Evolutionary conservation across 1,140 invertebrate species (phyloP).

Genomic region (Bombus terrestris): DNA sequence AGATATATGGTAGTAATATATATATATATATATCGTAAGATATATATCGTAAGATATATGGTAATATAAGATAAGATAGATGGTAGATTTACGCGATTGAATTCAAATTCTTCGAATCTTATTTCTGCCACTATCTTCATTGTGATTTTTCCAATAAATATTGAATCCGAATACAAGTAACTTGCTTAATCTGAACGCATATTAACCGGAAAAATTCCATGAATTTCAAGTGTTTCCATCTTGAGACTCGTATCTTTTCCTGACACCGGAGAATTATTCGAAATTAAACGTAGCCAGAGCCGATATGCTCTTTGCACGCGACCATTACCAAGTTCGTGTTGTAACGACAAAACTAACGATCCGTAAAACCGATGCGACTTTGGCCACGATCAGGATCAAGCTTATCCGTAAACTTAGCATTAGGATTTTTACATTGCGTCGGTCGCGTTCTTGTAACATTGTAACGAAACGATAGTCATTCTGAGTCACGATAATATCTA

Average conservation of each 20-base stretch:
- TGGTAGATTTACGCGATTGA: no score
- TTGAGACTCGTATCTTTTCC: not conserved
- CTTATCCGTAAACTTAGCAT: constrained; percentile 6
- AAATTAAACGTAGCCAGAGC: constrained; percentile 63
- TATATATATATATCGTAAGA: no score
- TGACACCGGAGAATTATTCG: constrained; percentile 51
- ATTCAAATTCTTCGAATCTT: no score
- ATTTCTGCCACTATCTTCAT: not conserved
- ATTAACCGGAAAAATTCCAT: not conserved
- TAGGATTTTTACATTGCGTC: constrained; percentile 35
- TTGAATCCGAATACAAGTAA: not conserved
- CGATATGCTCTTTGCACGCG: constrained; percentile 58
- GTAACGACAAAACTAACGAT: constrained; percentile 68
- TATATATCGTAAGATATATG: no score
- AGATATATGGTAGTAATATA: no score
- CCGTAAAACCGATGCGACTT: constrained; percentile 62
- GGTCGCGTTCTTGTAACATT: not conserved
- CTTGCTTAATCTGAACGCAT: no score
- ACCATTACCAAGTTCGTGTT: constrained; percentile 60
- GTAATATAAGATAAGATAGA: no score
- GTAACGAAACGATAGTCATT: not conserved
- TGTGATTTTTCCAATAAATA: not conserved
- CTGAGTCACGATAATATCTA: not conserved
- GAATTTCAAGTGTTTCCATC: not conserved
- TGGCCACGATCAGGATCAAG: constrained; percentile 33